phyloP scores from a whole-genome alignment of 2,888 invertebrate species.

The Heliconius cydno region DNA sequence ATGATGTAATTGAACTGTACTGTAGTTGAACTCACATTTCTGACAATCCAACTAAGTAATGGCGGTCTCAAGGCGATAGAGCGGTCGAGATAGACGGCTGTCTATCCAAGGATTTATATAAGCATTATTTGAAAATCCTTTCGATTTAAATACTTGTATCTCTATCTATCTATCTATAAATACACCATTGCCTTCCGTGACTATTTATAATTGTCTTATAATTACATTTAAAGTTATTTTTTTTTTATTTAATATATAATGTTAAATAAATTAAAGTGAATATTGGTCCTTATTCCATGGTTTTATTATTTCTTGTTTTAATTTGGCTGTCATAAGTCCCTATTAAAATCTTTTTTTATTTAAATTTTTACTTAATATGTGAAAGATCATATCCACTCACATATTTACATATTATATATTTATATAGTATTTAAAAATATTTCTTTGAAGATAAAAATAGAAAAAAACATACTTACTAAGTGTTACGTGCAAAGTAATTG shows the following conservation, averaged over 20 bases:
- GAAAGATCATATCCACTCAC: background rate
- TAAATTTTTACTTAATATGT: background rate
- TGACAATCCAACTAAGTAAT: conserved; percentile 60
- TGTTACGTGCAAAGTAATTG: no score
- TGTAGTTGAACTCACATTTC: conserved; percentile 46
- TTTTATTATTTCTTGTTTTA: background rate
- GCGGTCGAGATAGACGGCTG: conserved; percentile 50
- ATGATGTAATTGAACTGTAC: conserved; percentile 52
- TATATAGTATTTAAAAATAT: no score
- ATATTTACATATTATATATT: no score
- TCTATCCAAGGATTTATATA: conserved; percentile 52
- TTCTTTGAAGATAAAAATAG: no score
- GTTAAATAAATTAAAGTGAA: background rate
- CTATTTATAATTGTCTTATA: conserved; percentile 10
- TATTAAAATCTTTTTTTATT: background rate
- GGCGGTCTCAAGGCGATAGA: conserved; percentile 74
- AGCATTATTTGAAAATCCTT: conserved; percentile 29
- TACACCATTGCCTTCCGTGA: conserved; percentile 10
- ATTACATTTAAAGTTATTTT: background rate
- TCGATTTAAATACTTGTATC: conserved; percentile 13
- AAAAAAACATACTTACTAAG: no score
- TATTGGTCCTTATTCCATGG: background rate
- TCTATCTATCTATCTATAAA: background rate
- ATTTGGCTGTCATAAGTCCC: background rate
- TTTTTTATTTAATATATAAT: background rate